Base-by-base conservation (phyloP, 2,113 vertebrate genomes). In the Rhynchomys soricoides region DNA sequence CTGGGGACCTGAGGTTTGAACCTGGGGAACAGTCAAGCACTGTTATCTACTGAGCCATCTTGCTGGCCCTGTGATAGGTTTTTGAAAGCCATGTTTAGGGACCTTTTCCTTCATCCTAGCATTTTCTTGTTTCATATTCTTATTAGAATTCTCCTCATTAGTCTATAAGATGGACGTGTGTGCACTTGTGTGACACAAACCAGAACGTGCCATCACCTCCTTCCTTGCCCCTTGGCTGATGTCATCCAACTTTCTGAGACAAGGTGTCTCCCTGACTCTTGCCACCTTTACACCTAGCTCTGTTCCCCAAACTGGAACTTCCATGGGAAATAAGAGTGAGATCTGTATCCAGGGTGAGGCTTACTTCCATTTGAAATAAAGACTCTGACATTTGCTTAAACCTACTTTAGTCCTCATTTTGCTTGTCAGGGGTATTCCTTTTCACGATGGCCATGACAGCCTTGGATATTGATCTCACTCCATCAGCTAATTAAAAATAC, bases 41-140 rank as follows among this genome's bases (percentile, higher is more conserved):
- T 34, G 45, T 34, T 48, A 86, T 16, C 29, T 17, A 26, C 57
- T 57, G 21, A 62, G 81, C 4, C 11, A 59, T 59, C 55, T 40
- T 82, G 37, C 22, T 22, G 26, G 21, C 7, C 26, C 57, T 26
- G 2, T 31, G 40, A 64, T 7, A 31, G 15, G 5, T 16, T 45
- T 85, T 31, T 64, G n/a, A 64, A 95, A 78, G 37, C 31, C 55
- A 11, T 66, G 71, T 64, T 66, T 92, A 64, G 66, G 62, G 43
- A 62, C 0, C 2, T 77, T 83, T 86, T 21, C 26, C 24, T 40
- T 79, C 10, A 29, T 26, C 40, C 24, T 66, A 21, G 29, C 24
- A 86, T 43, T 74, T 89, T 22, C 66, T 94, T 89, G 57, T 86
- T 68, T 90, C 17, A 52, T 81, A 45, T 5, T 24, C 93, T 94